Evolutionary conservation across 1,140 invertebrate genomes (phyloP).

Genomic region (Doryteuthis pealeii): DNA sequence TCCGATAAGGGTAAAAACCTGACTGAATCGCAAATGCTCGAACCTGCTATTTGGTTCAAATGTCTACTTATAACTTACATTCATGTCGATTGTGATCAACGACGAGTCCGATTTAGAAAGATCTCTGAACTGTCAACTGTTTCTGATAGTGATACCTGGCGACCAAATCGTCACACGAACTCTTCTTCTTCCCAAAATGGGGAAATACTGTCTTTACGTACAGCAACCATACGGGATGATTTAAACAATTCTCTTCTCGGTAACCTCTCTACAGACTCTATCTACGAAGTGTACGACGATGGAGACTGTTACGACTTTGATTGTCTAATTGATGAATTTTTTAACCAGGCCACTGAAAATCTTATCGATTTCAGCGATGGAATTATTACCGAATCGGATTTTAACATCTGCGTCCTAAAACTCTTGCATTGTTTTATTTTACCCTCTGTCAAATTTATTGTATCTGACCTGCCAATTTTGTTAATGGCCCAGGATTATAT

Average conservation of each 20-base stretch:
- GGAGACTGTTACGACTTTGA: conserved; percentile 11
- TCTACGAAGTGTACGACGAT: conserved; percentile 1
- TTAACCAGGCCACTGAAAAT: neutral
- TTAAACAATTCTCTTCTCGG: neutral
- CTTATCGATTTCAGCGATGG: neutral
- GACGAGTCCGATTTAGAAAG: neutral
- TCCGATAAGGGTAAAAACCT: no score
- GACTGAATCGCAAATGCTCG: neutral
- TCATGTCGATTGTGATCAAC: neutral
- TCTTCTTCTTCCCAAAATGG: neutral
- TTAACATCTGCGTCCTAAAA: neutral
- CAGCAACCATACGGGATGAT: neutral
- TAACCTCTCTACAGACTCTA: neutral
- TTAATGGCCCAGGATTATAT: neutral
- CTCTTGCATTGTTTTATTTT: conserved; percentile 6
- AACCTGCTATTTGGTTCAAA: conserved; percentile 13
- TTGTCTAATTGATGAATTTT: neutral
- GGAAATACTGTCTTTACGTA: neutral
- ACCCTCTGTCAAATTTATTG: neutral
- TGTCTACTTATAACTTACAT: neutral
- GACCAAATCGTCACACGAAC: no score
- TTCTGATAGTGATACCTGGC: neutral
- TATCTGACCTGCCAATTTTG: neutral
- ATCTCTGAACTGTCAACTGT: neutral
- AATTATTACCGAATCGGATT: neutral